phyloP scores from a whole-genome alignment of 2,888 invertebrate genomes.

The Punctoribates punctum region DNA sequence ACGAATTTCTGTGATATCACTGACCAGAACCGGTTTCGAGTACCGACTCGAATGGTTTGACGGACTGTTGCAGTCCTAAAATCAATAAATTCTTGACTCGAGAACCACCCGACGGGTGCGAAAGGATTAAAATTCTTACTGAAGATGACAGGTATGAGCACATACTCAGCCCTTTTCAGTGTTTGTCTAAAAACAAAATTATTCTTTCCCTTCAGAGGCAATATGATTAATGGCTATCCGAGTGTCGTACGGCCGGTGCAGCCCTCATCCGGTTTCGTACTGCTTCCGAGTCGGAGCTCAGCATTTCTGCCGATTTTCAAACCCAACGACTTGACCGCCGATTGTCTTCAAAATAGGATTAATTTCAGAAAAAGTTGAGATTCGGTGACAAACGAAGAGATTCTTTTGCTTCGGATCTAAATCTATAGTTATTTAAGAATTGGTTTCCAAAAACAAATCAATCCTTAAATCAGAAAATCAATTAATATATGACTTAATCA shows the following conservation, averaged over 20 bases:
- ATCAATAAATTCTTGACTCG: conserved; percentile 78
- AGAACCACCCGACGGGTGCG: conserved; percentile 85
- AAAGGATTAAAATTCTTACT: conserved; percentile 66
- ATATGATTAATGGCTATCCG: neutral
- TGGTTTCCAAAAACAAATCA: neutral
- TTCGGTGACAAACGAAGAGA: neutral
- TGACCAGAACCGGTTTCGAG: conserved; percentile 9
- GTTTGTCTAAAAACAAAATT: neutral
- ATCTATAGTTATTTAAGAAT: neutral
- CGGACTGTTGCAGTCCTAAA: conserved; percentile 66
- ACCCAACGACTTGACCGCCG: conserved; percentile 20
- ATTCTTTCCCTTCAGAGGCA: neutral
- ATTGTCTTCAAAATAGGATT: conserved; percentile 7
- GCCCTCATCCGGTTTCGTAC: conserved; percentile 61
- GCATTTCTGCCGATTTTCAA: conserved; percentile 66
- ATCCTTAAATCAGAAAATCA: neutral
- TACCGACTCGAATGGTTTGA: conserved; percentile 44
- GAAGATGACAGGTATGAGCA: conserved; percentile 60
- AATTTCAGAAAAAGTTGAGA: conserved; percentile 12
- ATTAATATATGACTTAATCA: neutral
- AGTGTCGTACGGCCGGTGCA: conserved; percentile 30
- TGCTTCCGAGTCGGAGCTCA: conserved; percentile 73
- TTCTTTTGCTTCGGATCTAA: neutral
- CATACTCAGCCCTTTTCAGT: too few species aligned
- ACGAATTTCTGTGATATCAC: neutral